Percentiles rank a stretch among this genome's conserved stretches.
phyloP scores from a whole-genome alignment of 2,888 invertebrate species.

The Nomada goodeniana region DNA sequence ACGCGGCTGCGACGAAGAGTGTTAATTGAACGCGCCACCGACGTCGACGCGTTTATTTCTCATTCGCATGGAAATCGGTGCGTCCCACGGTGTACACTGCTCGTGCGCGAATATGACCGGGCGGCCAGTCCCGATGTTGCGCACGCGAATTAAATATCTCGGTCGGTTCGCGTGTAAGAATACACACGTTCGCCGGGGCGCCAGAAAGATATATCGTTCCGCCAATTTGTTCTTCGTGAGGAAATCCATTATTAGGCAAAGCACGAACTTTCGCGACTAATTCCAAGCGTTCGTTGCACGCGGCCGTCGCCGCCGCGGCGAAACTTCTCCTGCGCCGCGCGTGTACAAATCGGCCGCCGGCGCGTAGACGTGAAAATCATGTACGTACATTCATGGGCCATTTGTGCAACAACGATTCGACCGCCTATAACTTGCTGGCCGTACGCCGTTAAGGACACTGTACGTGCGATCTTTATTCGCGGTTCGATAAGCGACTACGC shows the following conservation, averaged over 20 bases:
- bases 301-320: slow-evolving; percentile 29
- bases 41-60: background rate
- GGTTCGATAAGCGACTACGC: slow-evolving; percentile 14
- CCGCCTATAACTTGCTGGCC: slow-evolving; percentile 35
- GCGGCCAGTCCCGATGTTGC: slow-evolving; percentile 24
- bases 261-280: slow-evolving; percentile 77
- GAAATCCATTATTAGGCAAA: slow-evolving; percentile 81
- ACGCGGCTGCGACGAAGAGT: slow-evolving; percentile 21
- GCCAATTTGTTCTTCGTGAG: slow-evolving; percentile 81
- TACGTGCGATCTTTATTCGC: slow-evolving; percentile 35
- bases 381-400: slow-evolving; percentile 49
- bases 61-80: slow-evolving; percentile 52
- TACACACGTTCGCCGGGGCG: slow-evolving; percentile 75
- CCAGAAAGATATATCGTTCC: slow-evolving; percentile 80
- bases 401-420: slow-evolving; percentile 45
- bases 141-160: slow-evolving; percentile 81
- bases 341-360: slow-evolving; percentile 12
- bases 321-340: slow-evolving; percentile 38
- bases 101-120: slow-evolving; percentile 46
- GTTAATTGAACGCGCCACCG: slow-evolving; percentile 62
- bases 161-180: slow-evolving; percentile 76
- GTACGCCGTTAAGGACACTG: slow-evolving; percentile 34
- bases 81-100: slow-evolving; percentile 32
- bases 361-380: slow-evolving; percentile 53
- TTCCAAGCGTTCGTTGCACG: slow-evolving; percentile 64